These are phyloP conservation scores for Syrphus vitripennis DNA, from an alignment of 2,888 invertebrate genomes.

Conservation along the genomic window DNA sequence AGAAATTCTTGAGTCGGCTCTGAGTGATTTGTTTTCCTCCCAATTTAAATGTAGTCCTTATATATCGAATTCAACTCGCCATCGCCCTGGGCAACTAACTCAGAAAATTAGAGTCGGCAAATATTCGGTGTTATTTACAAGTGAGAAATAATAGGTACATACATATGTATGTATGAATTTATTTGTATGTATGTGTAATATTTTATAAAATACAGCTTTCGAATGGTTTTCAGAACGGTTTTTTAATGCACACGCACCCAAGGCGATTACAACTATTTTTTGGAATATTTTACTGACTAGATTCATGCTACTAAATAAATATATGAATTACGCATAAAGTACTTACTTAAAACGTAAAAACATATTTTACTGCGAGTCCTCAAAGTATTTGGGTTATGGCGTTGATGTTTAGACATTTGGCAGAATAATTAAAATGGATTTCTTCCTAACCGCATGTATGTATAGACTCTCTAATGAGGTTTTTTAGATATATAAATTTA, in stretches of 20 bases:
- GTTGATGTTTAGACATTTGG: neutral
- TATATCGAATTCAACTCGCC: neutral
- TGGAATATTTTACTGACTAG: neutral
- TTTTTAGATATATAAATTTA: neutral
- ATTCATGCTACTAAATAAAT: too few species aligned
- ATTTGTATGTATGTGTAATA: too few species aligned
- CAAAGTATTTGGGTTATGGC: neutral
- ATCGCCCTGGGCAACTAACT: neutral
- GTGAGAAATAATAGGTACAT: neutral
- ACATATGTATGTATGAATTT: too few species aligned
- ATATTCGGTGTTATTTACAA: neutral
- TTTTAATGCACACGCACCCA: neutral
- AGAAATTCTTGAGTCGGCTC: neutral
- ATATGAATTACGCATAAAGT: neutral
- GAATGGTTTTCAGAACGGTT: constrained; percentile 16
- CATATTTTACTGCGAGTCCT: neutral
- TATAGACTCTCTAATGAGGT: neutral
- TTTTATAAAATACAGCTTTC: neutral
- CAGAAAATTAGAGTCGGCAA: neutral
- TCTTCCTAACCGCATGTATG: neutral
- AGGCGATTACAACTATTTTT: neutral
- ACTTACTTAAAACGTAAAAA: neutral
- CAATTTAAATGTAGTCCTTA: neutral
- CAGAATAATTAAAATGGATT: neutral
- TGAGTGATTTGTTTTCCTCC: neutral